These are phyloP conservation scores for Drosophila eohydei DNA, from an alignment of 2,888 invertebrate genomes.

Conservation along the genomic window DNA sequence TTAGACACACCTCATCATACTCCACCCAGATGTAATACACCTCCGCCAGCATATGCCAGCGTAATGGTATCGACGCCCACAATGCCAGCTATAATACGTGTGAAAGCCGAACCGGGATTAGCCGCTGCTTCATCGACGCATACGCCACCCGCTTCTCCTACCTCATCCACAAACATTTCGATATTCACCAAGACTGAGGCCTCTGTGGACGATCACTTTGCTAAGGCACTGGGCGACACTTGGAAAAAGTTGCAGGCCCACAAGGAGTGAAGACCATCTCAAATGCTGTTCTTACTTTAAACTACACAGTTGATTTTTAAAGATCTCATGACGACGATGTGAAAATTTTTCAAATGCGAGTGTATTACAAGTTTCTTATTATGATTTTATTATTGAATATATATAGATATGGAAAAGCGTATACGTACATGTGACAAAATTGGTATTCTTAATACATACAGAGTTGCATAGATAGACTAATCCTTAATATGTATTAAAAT, in stretches of 20 bases:
- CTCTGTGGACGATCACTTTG: slow-evolving; percentile 96
- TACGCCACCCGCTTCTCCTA: slow-evolving; percentile 77
- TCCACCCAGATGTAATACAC: slow-evolving; percentile 69
- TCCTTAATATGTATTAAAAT: slow-evolving; percentile 64
- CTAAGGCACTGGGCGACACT: slow-evolving; percentile 94
- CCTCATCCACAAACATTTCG: slow-evolving; percentile 74
- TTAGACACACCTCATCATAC: slow-evolving; percentile 66
- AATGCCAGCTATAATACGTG: slow-evolving; percentile 79
- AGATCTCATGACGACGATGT: slow-evolving; percentile 75
- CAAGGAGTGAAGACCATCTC: slow-evolving; percentile 75
- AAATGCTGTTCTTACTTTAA: slow-evolving; percentile 76
- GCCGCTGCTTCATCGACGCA: slow-evolving; percentile 77
- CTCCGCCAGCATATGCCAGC: slow-evolving; percentile 66
- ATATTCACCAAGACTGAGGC: slow-evolving; percentile 77
- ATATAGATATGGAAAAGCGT: slow-evolving; percentile 63
- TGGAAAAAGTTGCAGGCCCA: slow-evolving; percentile 91
- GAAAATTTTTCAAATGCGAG: slow-evolving; percentile 76
- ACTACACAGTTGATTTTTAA: slow-evolving; percentile 73
- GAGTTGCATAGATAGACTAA: slow-evolving; percentile 71
- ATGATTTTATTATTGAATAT: slow-evolving; percentile 72
- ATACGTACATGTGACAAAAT: slow-evolving; percentile 81
- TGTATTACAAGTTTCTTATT: slow-evolving; percentile 76
- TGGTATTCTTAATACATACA: slow-evolving; percentile 72
- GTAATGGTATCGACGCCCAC: slow-evolving; percentile 57
- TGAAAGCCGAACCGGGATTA: slow-evolving; percentile 81